Evolutionary conservation across 2,797 vertebrate species (phyloP), one percentile per base, ranked within the genome.

Genomic region (Trachurus trachurus): DNA sequence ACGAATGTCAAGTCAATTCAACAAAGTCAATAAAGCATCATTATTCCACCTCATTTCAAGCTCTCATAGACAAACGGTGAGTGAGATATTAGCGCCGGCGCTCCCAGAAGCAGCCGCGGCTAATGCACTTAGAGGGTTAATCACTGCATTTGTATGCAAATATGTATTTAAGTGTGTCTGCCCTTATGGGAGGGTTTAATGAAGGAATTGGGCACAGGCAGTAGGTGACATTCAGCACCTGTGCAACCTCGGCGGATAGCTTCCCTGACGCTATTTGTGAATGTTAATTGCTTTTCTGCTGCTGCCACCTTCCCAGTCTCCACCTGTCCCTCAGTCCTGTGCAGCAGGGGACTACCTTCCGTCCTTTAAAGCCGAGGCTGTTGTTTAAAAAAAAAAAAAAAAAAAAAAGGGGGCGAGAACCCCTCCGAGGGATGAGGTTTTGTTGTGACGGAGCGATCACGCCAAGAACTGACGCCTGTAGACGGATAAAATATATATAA

Each of bases 91-190:
- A 83, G 71, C 26, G 9, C 22, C 0, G 66, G 49, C 45, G 71
- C 68, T 72, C 68, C 29, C 4, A 63, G 61, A 89, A 74, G 84
- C 68, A 74, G 66, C 72, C 80, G 31, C 47, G 61, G 84, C 77
- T 91, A 88, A 89, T 80, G 90, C 88, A 92, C 88, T 90, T 92
- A 91, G 75, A 92, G 91, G 91, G 91, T 93, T 94, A 93, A 93
- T 91, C 85, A 90, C 76, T 74, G 87, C 87, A 93, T 94, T 93
- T 93, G 91, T 91, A 94, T 94, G 92, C 92, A 93, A 94, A 94
- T 93, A 93, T 92, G 88, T 90, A 89, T 93, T 93, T 90, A 93
- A 93, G 88, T 88, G 89, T 85, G 82, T 90, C 85, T 91, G 92
- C 84, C 90, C 90, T 93, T 88, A 86, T 81, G 85, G 82, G 84